Evolutionary conservation across 2,113 vertebrate genomes (phyloP).

Genomic region (Mixornis gularis): DNA sequence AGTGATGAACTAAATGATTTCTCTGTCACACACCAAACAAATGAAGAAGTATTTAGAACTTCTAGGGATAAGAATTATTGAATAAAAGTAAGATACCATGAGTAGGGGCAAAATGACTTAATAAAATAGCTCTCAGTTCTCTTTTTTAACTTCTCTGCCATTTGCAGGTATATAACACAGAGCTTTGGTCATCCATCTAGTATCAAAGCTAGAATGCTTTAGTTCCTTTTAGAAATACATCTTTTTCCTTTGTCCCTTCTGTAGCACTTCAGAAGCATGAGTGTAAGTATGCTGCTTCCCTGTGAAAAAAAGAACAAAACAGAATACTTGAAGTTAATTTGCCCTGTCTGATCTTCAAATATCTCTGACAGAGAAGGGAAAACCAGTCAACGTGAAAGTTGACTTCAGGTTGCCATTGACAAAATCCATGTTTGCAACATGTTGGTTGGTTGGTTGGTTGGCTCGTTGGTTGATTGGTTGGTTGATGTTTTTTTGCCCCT

Average conservation of each 20-base stretch:
- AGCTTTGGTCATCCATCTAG: background rate
- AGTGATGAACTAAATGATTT: background rate
- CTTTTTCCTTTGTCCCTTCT: background rate
- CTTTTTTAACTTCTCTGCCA: background rate
- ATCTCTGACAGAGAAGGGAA: background rate
- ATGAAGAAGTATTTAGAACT: background rate
- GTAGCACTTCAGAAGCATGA: background rate
- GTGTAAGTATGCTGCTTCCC: background rate
- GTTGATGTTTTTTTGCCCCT: background rate
- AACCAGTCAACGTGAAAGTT: background rate
- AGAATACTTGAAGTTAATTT: background rate
- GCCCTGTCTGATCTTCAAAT: background rate
- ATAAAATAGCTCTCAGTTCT: background rate
- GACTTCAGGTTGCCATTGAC: background rate
- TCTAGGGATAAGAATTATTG: background rate
- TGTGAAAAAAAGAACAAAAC: background rate
- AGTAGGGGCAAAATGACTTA: background rate
- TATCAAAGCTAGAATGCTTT: background rate
- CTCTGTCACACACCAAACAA: background rate
- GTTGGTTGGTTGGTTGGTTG: background rate
- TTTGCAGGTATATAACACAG: background rate
- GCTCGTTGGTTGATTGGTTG: background rate
- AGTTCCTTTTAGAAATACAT: background rate
- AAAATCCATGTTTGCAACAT: background rate
- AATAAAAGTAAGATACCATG: background rate